Evolutionary conservation across 2,888 invertebrate species (phyloP), one percentile per base, ranked within the genome.

Genomic region (Catocala nupta): DNA sequence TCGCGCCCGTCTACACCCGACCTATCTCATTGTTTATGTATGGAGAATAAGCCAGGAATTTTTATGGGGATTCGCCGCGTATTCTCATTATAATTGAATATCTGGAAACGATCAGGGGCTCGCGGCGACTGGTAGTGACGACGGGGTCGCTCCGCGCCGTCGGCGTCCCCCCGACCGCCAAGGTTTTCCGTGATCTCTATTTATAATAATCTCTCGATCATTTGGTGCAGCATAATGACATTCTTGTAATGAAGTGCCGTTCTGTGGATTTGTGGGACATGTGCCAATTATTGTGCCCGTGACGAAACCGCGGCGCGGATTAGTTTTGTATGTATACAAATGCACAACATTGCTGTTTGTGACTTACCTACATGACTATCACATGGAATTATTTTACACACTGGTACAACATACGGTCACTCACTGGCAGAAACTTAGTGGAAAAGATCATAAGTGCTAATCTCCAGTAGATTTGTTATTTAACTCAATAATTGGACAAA

Each of bases 1-100:
- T 91, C 89, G 88, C 88, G 87, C 89, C 89, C 85, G 91, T 92
- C 91, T 89, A 90, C 93, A 92, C 92, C 92, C 92, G 92, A 89
- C 87, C 90, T 87, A 90, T 90, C 93, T 94, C 94, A 94, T 94
- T 94, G 94, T 94, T 94, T 94, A 94, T 94, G 94, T 94, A 94
- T 93, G 92, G 93, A 90, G 90, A 90, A 87, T 91, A 90, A 90
- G 86, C 88, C 89, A 88, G 90, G 92, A 92, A 89, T 91, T 93
- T 93, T 93, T 90, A 90, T 90, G 86, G 87, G 88, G 82, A 89
- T 88, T 85, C 77, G 83, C 80, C 77, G 81, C 85, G 84, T 87
- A 85, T 84, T 87, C 83, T 86, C 76, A 80, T 85, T 89, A 81
- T 90, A 87, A 86, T 87, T 87, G 81, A 87, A 86, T 86, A 85